Base-by-base conservation (phyloP, 2,888 invertebrate genomes). In the Dysmachus trigonus region DNA sequence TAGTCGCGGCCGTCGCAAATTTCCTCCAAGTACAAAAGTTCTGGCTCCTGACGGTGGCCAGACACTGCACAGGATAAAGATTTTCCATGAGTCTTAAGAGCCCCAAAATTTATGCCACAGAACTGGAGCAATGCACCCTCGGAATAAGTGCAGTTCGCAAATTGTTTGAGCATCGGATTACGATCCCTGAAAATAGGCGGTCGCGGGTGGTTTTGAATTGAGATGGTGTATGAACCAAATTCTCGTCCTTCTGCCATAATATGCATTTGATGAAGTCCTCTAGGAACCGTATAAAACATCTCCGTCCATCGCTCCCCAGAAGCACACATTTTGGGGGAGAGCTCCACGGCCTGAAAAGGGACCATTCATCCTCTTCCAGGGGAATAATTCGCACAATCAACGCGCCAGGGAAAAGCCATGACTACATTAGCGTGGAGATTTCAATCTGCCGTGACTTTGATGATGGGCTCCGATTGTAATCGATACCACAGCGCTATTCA, bases 401-500 rank as follows among this genome's bases (percentile, higher is more conserved):
- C 82, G 71, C 62, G 71, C 62, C 62, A 8, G 53, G 31, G 35
- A 22, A 62, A 71, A 62, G 62, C 51, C 53, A 33, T 53, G 82
- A 62, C 82, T 35, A 82, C 71, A 71, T 82, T 53, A 71, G 62
- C 62, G 82, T 35, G 81, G 71, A 86, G 62, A 86, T 86, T 85
- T 85, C 81, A 82, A 85, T 87, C 82, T 82, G 33, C 74, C 82
- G 74, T 85, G 86, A 82, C 79, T 72, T 82, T 87, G 87, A 74
- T 87, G 87, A 85, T 87, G 87, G 85, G 82, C 76, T 71, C 71
- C 83, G 87, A 86, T 86, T 87, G 87, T 85, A 87, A 87, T 87
- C 87, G 87, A 87, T 87, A 85, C 87, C 81, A 77, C 85, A 87
- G 81, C 38, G 82, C 85, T 85, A 87, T 87, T 87, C 85, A 87